Conservation (phyloP, 2,888 invertebrate species). For the Calameuta pallipes region DNA sequence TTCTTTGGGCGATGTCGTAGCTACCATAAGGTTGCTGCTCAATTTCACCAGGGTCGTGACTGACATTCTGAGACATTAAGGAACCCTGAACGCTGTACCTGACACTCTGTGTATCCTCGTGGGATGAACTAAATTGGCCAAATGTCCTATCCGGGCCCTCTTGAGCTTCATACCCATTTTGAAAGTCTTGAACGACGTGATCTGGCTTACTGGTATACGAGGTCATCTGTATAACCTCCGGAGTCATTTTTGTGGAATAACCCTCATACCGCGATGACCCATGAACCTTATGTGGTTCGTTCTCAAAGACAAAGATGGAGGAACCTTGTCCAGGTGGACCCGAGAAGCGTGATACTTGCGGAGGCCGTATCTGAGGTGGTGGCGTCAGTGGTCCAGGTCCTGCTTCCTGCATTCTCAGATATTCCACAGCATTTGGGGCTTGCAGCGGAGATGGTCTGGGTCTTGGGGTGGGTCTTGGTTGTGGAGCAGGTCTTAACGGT, state of each 20-base stretch:
- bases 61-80: constrained; percentile 28
- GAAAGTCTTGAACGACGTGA: not conserved
- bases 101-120: constrained; percentile 15
- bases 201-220: constrained; percentile 28
- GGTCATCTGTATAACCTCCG: constrained; percentile 46
- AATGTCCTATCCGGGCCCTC: not conserved
- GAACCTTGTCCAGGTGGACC: constrained; percentile 28
- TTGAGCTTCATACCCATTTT: constrained; percentile 32
- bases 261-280: constrained; percentile 34
- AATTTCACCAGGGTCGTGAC: constrained; percentile 29
- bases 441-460: constrained; percentile 60
- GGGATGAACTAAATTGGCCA: not conserved
- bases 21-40: constrained; percentile 42
- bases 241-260: constrained; percentile 26
- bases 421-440: constrained; percentile 50
- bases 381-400: constrained; percentile 58
- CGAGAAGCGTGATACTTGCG: constrained; percentile 20
- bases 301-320: constrained; percentile 47
- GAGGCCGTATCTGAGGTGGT: constrained; percentile 40
- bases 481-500: constrained; percentile 74
- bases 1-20: constrained; percentile 47
- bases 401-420: constrained; percentile 51
- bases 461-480: constrained; percentile 53
- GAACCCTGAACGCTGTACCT: constrained; percentile 45
- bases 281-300: constrained; percentile 30